Conservation (phyloP, 53 echinoderm and acorn worm species). For the Apostichopus leukothele region DNA sequence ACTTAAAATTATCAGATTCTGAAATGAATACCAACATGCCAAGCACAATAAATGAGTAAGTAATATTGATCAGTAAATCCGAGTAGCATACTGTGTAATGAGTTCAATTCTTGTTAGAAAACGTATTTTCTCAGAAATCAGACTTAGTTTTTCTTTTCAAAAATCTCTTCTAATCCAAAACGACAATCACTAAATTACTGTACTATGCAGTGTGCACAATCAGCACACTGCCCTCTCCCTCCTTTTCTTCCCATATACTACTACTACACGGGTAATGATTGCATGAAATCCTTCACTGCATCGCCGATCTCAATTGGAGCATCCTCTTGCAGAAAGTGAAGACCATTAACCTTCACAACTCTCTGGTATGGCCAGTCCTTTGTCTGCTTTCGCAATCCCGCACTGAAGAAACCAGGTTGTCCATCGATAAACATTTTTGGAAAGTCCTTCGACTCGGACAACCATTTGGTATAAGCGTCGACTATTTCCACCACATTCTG, state of each 20-base stretch:
- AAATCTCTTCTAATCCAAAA: too few relatives aligned
- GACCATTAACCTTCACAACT: conserved; percentile 63
- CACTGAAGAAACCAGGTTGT: conserved; percentile 82
- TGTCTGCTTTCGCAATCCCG: conserved; percentile 41
- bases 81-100: too few relatives aligned
- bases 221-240: too few relatives aligned
- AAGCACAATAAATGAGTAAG: too few relatives aligned
- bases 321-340: conserved; percentile 89
- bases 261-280: background rate
- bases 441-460: conserved; percentile 59
- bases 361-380: conserved; percentile 78
- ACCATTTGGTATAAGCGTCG: conserved; percentile 65
- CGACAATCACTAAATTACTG: too few relatives aligned
- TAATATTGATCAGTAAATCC: too few relatives aligned
- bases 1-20: too few relatives aligned
- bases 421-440: conserved; percentile 83
- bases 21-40: too few relatives aligned
- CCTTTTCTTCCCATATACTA: background rate
- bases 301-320: conserved; percentile 80
- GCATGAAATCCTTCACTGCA: conserved; percentile 68
- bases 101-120: too few relatives aligned
- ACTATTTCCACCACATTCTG: conserved; percentile 80
- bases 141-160: too few relatives aligned
- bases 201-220: too few relatives aligned
- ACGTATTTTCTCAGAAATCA: too few relatives aligned